Base-by-base conservation (phyloP, 2,797 vertebrate species). In the Monodelphis domestica region DNA sequence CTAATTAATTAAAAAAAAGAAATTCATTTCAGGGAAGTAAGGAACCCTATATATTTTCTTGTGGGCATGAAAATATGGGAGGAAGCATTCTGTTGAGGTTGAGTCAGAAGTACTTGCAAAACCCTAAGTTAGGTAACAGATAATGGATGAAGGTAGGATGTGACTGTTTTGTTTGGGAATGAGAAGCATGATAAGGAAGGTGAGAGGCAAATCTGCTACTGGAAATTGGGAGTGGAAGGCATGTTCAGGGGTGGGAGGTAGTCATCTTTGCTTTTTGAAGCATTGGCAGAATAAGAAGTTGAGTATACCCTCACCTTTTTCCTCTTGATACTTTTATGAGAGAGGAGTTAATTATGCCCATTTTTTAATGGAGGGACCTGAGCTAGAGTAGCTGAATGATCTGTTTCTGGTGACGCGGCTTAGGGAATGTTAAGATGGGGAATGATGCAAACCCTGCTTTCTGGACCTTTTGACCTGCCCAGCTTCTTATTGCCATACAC, bases 51-150 rank as follows among this genome's bases (percentile, higher is more conserved):
- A 6, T 90, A 17, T 54, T 21, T 92, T 53, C 24, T 45, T 52
- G 17, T n/a, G 63, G 89, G 87, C 1, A 0, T 24, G n/a, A 50
- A 54, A 92, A 90, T 84, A 4, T 84, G 33, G 53, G 21, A 38
- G 10, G 87, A 87, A 53, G 12, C 26, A 53, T n/a, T 54, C 52
- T n/a, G 38, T 38, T 3, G 0, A 9, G n/a, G 17, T 51, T 26
- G 57, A 56, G 50, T 89, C 91, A 91, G 78, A 94, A 51, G 30
- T 5, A 53, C 11, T 93, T 88, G 70, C 54, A 56, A 84, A 87
- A 59, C 88, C n/a, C 53, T 57, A 53, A 53, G 38, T 53, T 70
- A 88, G 54, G 29, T 57, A 6, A 78, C 26, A 7, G 29, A 50
- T 52, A n/a, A 26, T 52, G 7, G 29, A 50, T 52, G 30, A 26